Evolutionary conservation across 2,888 invertebrate genomes (phyloP), one percentile per base, ranked within the genome.

Genomic region (Tipula unca): DNA sequence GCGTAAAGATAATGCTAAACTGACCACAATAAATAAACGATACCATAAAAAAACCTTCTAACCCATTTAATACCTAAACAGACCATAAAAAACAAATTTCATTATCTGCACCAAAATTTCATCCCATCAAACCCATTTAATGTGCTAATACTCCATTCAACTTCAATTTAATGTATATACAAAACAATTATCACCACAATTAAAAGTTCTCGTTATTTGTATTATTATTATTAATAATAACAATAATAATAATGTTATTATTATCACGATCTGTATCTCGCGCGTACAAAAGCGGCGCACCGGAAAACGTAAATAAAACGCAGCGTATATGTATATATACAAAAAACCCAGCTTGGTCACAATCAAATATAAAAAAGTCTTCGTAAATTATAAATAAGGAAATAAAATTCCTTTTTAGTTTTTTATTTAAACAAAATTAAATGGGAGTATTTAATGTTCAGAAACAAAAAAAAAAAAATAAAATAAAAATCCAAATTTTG

Each of bases 361-460:
- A 69, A 69, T 25, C 69, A 69, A 69, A 25, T 69, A 69, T 3
- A 69, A 8, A 54, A 54, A 17, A 54, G 48, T 17, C 48, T 69
- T 10, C 69, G 69, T 69, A 69, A 69, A 69, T 69, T 69, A 69
- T 69, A 69, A 69, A 69, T 69, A 69, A 69, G 69, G 69, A 69
- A 69, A 69, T 69, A 69, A 69, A 69, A 25, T 69, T 69, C 69
- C 10, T 69, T 69, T 25, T 69, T 69, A n/a, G 8, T 25, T 69
- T 25, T 69, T 10, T 25, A 69, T 20, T 69, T 69, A 25, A 69
- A 69, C n/a, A 69, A 69, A 69, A 69, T 69, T 69, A 69, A 69
- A 69, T 69, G 69, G 69, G 69, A 69, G 69, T 69, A 69, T 69
- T 69, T 69, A 69, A 69, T 69, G 69, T 69, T 69, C 25, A 25